Evolutionary conservation across 2,888 invertebrate genomes (phyloP).

Genomic region (Steinernema scapterisci): DNA sequence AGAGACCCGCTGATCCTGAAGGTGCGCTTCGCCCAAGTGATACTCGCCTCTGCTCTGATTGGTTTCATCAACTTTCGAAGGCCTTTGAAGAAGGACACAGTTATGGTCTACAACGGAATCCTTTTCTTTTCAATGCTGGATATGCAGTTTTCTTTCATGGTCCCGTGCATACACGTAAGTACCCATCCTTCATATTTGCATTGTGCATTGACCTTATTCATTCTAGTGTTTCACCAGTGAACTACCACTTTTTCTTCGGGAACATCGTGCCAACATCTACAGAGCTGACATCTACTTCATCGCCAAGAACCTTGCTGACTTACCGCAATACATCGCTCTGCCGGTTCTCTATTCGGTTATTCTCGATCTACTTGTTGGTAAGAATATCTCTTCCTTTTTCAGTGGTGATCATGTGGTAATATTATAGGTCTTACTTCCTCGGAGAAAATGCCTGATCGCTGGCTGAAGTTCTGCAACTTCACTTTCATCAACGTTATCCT

Average conservation of each 20-base stretch:
- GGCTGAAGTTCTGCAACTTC: conserved; percentile 43
- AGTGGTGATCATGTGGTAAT: no score
- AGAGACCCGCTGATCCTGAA: conserved; percentile 88
- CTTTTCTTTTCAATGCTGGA: neutral
- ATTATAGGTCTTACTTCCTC: neutral
- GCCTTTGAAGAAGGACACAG: neutral
- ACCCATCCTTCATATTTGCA: no score
- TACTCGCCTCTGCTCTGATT: conserved; percentile 74
- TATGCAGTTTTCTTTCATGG: neutral
- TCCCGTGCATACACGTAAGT: neutral
- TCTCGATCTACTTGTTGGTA: conserved; percentile 85
- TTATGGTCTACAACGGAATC: neutral
- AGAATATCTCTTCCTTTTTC: neutral
- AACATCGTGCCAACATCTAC: conserved; percentile 88
- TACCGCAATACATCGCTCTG: conserved; percentile 82
- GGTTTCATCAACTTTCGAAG: neutral
- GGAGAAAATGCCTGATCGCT: neutral
- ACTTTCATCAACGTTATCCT: conserved; percentile 46
- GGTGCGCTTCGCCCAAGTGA: conserved; percentile 83
- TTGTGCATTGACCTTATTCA: neutral
- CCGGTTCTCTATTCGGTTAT: conserved; percentile 82
- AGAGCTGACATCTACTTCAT: conserved; percentile 87
- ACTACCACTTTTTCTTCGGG: conserved; percentile 85
- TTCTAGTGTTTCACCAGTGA: conserved; percentile 84
- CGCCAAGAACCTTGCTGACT: conserved; percentile 78